phyloP scores from a whole-genome alignment of 2,888 invertebrate species.

The Alsophila aescularia region DNA sequence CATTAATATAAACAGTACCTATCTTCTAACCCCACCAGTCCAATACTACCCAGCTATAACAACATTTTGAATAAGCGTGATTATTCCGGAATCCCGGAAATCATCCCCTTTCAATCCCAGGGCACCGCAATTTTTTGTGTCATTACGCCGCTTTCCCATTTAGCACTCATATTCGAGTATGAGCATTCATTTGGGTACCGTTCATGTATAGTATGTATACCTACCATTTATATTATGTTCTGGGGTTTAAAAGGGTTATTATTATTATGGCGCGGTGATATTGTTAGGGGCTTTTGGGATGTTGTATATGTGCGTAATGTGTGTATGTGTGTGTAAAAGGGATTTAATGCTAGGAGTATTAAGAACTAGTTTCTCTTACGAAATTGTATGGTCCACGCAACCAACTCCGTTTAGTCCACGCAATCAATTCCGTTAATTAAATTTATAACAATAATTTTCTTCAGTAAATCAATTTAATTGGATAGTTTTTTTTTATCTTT shows the following conservation, averaged over 20 bases:
- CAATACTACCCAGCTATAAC: slow-evolving; percentile 9
- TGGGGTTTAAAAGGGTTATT: neutral
- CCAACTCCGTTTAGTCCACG: no score
- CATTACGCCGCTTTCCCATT: slow-evolving; percentile 19
- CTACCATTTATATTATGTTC: neutral
- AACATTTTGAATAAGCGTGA: slow-evolving; percentile 20
- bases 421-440: no score
- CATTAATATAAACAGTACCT: slow-evolving; percentile 9
- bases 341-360: no score
- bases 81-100: slow-evolving; percentile 20
- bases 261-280: neutral
- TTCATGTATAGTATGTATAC: slow-evolving; percentile 2
- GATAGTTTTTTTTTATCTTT: no score
- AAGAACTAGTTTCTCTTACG: no score
- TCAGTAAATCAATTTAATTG: no score
- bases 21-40: neutral
- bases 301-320: no score
- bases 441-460: no score
- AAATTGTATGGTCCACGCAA: no score
- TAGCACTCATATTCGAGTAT: slow-evolving; percentile 16
- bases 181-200: slow-evolving; percentile 20
- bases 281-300: neutral
- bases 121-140: slow-evolving; percentile 17
- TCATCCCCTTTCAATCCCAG: slow-evolving; percentile 13
- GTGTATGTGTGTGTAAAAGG: no score